Evolutionary conservation across 2,888 invertebrate species (phyloP).

Genomic region (Cephonodes hylas): DNA sequence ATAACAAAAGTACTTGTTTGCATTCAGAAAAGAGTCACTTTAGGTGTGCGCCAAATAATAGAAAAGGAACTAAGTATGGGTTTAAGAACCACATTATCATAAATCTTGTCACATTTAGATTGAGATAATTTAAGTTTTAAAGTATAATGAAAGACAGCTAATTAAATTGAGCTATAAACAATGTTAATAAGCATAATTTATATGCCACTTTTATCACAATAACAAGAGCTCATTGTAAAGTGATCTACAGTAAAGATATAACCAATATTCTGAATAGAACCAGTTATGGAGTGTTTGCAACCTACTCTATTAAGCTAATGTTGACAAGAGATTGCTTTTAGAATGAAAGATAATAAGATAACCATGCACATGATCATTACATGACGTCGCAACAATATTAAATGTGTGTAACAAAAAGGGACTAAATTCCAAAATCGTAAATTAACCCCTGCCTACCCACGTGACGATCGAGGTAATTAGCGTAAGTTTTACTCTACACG

Average conservation of each 20-base stretch:
- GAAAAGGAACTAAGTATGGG: too few species aligned
- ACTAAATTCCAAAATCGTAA: neutral
- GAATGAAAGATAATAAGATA: neutral
- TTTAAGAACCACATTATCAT: too few species aligned
- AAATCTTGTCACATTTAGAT: too few species aligned
- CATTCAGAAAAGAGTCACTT: too few species aligned
- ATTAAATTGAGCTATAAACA: neutral
- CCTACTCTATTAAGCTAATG: neutral
- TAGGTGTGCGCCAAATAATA: too few species aligned
- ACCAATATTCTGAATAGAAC: neutral
- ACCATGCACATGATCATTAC: neutral
- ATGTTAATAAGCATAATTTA: neutral
- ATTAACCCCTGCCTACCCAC: neutral
- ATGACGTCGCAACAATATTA: neutral
- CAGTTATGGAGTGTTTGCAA: neutral
- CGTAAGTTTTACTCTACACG: neutral
- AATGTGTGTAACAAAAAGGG: neutral
- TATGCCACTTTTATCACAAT: neutral
- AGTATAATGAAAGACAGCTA: neutral
- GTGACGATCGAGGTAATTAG: neutral
- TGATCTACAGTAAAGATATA: neutral
- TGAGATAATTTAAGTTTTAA: too few species aligned
- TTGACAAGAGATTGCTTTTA: neutral
- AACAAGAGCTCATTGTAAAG: neutral
- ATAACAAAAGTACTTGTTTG: too few species aligned